Evolutionary conservation across 2,797 vertebrate genomes (phyloP).

Genomic region (Cuculus canorus): DNA sequence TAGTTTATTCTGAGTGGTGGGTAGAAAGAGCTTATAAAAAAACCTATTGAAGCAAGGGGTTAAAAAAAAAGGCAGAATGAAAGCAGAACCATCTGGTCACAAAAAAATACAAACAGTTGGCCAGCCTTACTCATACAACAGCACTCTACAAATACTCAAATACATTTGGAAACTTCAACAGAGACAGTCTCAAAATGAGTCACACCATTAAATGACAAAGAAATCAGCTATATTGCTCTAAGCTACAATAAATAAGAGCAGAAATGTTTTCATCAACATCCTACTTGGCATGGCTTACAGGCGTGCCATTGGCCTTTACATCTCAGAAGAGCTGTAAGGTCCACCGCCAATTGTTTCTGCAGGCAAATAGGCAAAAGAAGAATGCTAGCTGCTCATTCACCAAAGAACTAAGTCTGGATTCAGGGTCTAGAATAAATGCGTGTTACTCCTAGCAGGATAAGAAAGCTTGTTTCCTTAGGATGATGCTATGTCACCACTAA

Average conservation of each 20-base stretch:
- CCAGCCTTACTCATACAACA: conserved; percentile 4
- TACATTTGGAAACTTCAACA: conserved; percentile 18
- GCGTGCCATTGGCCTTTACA: neutral
- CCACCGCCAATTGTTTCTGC: neutral
- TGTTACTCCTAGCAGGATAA: neutral
- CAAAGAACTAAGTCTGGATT: neutral
- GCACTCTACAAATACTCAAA: conserved; percentile 17
- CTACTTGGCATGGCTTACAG: neutral
- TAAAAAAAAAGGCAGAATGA: conserved; percentile 9
- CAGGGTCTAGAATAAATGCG: neutral
- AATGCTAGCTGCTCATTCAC: neutral
- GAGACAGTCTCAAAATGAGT: conserved; percentile 39
- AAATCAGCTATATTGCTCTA: neutral
- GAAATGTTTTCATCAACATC: neutral
- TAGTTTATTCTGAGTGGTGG: neutral
- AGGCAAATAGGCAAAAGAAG: neutral
- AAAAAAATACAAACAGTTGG: neutral
- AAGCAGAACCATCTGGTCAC: conserved; percentile 20
- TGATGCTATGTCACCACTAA: neutral
- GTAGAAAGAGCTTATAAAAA: neutral
- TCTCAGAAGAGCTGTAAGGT: neutral
- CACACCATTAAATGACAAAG: conserved; percentile 1
- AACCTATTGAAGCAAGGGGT: neutral
- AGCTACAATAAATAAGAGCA: neutral
- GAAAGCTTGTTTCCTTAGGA: neutral